A percentile compares a stretch with the other conserved stretches of the same genome.
phyloP scores from a whole-genome alignment of 2,113 vertebrate genomes.

The Eidolon helvum region DNA sequence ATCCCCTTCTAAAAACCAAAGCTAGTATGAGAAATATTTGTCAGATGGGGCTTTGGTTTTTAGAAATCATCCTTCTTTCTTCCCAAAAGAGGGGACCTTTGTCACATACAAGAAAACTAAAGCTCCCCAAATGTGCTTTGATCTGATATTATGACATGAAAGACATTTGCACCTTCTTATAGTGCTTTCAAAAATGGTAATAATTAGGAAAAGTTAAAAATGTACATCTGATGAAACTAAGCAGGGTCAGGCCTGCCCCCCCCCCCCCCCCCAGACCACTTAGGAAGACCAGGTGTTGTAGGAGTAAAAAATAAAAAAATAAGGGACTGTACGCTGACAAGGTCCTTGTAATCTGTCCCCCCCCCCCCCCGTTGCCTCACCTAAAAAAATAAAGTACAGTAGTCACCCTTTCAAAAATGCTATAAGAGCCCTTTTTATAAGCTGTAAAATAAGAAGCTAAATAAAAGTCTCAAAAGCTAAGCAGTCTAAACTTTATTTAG shows the following conservation, averaged over 20 bases:
- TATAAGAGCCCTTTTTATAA: not conserved
- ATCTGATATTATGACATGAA: not conserved
- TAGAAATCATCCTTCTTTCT: not conserved
- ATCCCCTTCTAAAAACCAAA: no score
- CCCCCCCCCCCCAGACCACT: no score
- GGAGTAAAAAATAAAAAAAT: no score
- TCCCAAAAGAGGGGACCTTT: not conserved
- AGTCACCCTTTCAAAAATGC: not conserved
- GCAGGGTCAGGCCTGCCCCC: no score
- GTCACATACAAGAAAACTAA: not conserved
- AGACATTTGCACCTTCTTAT: not conserved
- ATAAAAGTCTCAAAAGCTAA: not conserved
- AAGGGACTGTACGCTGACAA: no score
- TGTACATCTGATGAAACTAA: not conserved
- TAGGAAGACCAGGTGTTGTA: no score
- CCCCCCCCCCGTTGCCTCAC: no score
- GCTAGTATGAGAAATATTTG: no score
- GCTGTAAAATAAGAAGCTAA: not conserved
- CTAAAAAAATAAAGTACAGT: not conserved
- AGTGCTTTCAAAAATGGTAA: not conserved
- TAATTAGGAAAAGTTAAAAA: not conserved
- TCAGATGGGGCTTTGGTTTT: not conserved
- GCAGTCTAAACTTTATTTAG: constrained; percentile 18
- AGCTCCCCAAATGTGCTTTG: not conserved
- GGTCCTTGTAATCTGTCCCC: no score